A percentile compares a stretch with the other conserved stretches of the same genome.
phyloP scores from a whole-genome alignment of 2,113 vertebrate species.

The Poeciliopsis occidentalis region DNA sequence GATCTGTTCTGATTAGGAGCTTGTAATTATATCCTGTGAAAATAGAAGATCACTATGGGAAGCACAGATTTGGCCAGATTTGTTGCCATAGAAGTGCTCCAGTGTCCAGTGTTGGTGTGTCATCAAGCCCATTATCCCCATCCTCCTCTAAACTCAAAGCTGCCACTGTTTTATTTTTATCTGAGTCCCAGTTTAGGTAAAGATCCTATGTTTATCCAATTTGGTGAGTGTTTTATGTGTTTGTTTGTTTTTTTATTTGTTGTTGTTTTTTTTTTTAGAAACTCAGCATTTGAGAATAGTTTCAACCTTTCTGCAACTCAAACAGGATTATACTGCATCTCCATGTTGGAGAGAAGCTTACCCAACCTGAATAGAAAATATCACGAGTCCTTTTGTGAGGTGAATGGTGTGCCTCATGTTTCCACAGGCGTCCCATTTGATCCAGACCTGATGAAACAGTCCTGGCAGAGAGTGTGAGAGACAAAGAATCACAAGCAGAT shows the following conservation, averaged over 20 bases:
- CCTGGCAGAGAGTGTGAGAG: slow-evolving; percentile 32
- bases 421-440: slow-evolving; percentile 61
- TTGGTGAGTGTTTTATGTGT: slow-evolving; percentile 27
- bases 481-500: background rate
- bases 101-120: slow-evolving; percentile 55
- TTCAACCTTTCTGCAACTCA: slow-evolving; percentile 28
- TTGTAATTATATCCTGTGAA: background rate
- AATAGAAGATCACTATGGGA: slow-evolving; percentile 16
- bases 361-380: slow-evolving; percentile 51
- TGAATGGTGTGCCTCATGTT: slow-evolving; percentile 66
- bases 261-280: background rate
- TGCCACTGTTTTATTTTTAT: slow-evolving; percentile 29
- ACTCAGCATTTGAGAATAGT: slow-evolving; percentile 2
- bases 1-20: background rate
- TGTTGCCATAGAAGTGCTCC: slow-evolving; percentile 41
- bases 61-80: slow-evolving; percentile 39
- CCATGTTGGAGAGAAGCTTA: slow-evolving; percentile 43
- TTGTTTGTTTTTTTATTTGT: background rate
- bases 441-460: slow-evolving; percentile 57
- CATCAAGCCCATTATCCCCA: slow-evolving; percentile 50
- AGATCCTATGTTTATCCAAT: slow-evolving; percentile 12
- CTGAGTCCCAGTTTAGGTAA: slow-evolving; percentile 48
- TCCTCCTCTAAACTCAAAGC: slow-evolving; percentile 26
- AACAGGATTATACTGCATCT: slow-evolving; percentile 20
- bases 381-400: slow-evolving; percentile 53